Conservation (phyloP, 2,888 invertebrate species). For the Calameuta pallipes region DNA sequence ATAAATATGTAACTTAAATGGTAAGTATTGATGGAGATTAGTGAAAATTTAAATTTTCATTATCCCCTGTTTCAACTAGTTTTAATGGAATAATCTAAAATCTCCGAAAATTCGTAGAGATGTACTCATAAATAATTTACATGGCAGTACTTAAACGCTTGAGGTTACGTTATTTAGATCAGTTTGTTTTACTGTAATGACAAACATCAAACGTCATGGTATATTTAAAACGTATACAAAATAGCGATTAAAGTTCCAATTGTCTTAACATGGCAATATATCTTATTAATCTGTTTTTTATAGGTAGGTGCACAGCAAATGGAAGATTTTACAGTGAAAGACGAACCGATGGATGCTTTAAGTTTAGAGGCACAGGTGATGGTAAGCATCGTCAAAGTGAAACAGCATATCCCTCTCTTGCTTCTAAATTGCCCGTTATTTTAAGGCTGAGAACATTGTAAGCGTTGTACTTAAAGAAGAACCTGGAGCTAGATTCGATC, state of each 20-base stretch:
- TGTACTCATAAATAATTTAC: neutral
- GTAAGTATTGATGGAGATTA: conserved; percentile 1
- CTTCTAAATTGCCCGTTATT: conserved; percentile 40
- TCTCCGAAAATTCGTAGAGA: neutral
- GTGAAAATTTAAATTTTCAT: neutral
- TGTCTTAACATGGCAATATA: conserved; percentile 11
- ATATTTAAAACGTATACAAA: neutral
- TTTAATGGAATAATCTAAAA: neutral
- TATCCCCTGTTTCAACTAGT: neutral
- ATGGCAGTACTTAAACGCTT: neutral
- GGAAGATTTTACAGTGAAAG: conserved; percentile 52
- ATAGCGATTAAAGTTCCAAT: neutral
- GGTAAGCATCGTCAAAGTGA: conserved; percentile 47
- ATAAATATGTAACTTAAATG: neutral
- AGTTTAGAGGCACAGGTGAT: conserved; percentile 57
- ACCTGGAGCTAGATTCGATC: conserved; percentile 54
- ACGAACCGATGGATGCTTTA: conserved; percentile 55
- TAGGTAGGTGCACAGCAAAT: conserved; percentile 36
- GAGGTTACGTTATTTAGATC: neutral
- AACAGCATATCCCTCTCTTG: neutral
- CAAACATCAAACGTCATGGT: neutral
- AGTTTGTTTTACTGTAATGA: neutral
- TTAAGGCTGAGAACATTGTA: conserved; percentile 62
- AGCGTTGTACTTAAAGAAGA: conserved; percentile 60
- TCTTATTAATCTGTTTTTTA: conserved; percentile 11